Evolutionary conservation across 2,113 vertebrate genomes (phyloP).

Genomic region (Ciconia maguari): DNA sequence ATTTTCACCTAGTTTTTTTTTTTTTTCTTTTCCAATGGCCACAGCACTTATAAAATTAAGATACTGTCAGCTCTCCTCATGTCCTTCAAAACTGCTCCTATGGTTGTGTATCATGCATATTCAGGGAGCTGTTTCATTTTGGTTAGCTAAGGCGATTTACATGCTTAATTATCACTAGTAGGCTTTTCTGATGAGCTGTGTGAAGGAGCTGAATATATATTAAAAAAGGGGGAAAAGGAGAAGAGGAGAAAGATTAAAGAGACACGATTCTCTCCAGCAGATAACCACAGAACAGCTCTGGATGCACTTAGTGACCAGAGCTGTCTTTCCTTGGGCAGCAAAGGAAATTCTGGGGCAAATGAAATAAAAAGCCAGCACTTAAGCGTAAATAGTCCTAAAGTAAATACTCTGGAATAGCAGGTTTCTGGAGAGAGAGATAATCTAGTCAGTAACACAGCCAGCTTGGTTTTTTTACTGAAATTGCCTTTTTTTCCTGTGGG

Average conservation of each 20-base stretch:
- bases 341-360: neutral
- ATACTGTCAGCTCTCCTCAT: neutral
- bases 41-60: neutral
- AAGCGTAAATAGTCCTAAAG: neutral
- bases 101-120: neutral
- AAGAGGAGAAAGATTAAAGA: neutral
- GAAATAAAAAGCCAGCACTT: neutral
- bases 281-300: neutral
- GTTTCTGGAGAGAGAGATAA: neutral
- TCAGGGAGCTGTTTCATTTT: neutral
- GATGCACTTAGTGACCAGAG: neutral
- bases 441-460: neutral
- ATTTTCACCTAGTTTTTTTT: neutral
- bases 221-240: neutral
- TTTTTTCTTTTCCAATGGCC: neutral
- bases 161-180: neutral
- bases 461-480: neutral
- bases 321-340: neutral
- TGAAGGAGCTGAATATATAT: neutral
- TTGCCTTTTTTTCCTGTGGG: neutral
- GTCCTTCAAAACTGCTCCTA: neutral
- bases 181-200: neutral
- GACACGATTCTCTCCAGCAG: neutral
- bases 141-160: neutral
- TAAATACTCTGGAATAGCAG: neutral